These are phyloP conservation scores for Platyura marginata DNA, from an alignment of 1,140 invertebrate genomes.

Conservation along the genomic window DNA sequence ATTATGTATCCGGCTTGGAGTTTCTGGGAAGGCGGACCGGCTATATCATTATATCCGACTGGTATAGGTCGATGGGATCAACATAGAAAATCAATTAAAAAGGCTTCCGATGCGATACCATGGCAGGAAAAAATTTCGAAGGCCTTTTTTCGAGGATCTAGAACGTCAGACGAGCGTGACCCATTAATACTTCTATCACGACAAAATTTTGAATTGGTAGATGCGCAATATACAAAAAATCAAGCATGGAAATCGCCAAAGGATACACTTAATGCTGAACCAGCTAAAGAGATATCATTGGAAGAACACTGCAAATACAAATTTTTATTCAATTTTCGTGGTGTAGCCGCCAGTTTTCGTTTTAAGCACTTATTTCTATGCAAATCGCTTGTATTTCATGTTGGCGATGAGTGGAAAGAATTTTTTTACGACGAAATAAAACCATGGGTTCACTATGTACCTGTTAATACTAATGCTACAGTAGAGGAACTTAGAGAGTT, in stretches of 20 bases:
- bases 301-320: slow-evolving; percentile 88
- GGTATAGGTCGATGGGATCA: slow-evolving; percentile 87
- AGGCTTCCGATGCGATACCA: slow-evolving; percentile 42
- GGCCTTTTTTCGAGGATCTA: slow-evolving; percentile 85
- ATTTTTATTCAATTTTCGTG: slow-evolving; percentile 91
- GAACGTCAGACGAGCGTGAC: slow-evolving; percentile 82
- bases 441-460: slow-evolving; percentile 94
- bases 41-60: slow-evolving; percentile 78
- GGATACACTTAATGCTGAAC: slow-evolving; percentile 67
- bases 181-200: slow-evolving; percentile 73
- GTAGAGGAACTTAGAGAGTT: slow-evolving; percentile 48
- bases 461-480: slow-evolving; percentile 50
- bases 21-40: slow-evolving; percentile 95
- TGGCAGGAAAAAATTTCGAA: slow-evolving; percentile 62
- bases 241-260: slow-evolving; percentile 91
- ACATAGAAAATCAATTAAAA: slow-evolving; percentile 49
- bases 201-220: slow-evolving; percentile 54
- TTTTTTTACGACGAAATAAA: slow-evolving; percentile 86
- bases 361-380: slow-evolving; percentile 93
- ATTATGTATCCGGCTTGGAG: slow-evolving; percentile 95
- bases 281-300: slow-evolving; percentile 73
- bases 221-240: slow-evolving; percentile 94
- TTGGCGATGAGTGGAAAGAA: slow-evolving; percentile 86
- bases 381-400: slow-evolving; percentile 87
- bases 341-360: slow-evolving; percentile 93